These are phyloP conservation scores for Glossophaga mutica DNA, from an alignment of 2,797 vertebrate genomes.

Conservation along the genomic window DNA sequence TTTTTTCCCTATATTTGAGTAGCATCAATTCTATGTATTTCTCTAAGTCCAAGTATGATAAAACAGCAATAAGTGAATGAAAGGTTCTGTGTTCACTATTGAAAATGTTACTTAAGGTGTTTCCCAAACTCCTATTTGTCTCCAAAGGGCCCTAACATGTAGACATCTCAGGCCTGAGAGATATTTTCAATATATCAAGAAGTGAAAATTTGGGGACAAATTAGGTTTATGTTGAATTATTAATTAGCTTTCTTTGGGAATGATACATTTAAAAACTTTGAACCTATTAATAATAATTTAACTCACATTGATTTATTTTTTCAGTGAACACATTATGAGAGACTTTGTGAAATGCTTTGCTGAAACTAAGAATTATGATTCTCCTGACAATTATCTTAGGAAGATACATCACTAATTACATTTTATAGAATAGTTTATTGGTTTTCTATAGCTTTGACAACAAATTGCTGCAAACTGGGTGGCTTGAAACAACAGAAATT, in stretches of 20 bases:
- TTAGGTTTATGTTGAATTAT: constrained; percentile 13
- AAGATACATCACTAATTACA: neutral
- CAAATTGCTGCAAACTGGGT: neutral
- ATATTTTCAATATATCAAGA: neutral
- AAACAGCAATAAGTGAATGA: neutral
- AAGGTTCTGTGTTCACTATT: neutral
- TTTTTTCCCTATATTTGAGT: neutral
- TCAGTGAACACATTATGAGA: neutral
- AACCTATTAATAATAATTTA: constrained; percentile 36
- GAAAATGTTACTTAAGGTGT: neutral
- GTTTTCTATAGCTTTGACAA: neutral
- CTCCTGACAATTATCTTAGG: neutral
- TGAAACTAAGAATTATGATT: constrained; percentile 32
- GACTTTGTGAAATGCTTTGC: constrained; percentile 1
- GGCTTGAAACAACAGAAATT: neutral
- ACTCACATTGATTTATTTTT: neutral
- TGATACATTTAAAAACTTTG: neutral
- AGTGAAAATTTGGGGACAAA: neutral
- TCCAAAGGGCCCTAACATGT: neutral
- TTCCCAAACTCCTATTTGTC: neutral
- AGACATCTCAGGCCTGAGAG: neutral
- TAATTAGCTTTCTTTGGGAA: neutral
- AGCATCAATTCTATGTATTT: neutral
- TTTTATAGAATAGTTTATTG: neutral
- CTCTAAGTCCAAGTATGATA: neutral